Percentiles rank a stretch among this genome's conserved stretches.
Conservation (phyloP, 1,140 invertebrate genomes). For the Drosophila orena region DNA sequence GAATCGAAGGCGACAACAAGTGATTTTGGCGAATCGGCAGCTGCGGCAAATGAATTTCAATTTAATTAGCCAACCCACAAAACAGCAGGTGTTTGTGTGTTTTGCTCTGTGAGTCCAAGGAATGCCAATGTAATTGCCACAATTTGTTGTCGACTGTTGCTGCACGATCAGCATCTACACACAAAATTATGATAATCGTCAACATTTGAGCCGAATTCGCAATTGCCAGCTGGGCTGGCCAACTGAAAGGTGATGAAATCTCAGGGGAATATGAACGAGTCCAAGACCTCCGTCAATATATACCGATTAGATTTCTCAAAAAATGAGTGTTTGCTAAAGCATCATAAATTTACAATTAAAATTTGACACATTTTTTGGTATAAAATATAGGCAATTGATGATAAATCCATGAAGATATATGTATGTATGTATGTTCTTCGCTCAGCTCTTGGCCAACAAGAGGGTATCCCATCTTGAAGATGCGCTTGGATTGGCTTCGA, state of each 20-base stretch:
- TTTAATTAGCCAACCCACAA: slow-evolving; percentile 56
- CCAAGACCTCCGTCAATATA: too few species aligned
- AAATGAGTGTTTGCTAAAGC: background rate
- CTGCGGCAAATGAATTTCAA: slow-evolving; percentile 49
- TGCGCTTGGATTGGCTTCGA: slow-evolving; percentile 27
- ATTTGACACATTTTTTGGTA: background rate
- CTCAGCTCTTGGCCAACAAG: background rate
- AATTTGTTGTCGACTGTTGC: slow-evolving; percentile 50
- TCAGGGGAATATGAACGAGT: too few species aligned
- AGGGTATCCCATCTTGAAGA: slow-evolving; percentile 2
- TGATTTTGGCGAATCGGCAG: slow-evolving; percentile 25
- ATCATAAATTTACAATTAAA: background rate
- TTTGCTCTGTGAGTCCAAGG: slow-evolving; percentile 22
- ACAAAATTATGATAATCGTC: slow-evolving; percentile 70
- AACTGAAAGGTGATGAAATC: background rate
- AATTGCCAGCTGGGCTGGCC: slow-evolving; percentile 14
- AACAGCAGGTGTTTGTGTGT: slow-evolving; percentile 22
- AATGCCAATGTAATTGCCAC: slow-evolving; percentile 67
- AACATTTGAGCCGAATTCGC: slow-evolving; percentile 30
- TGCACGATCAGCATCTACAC: slow-evolving; percentile 45
- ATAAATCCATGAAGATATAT: slow-evolving; percentile 1
- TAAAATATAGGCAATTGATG: slow-evolving; percentile 2
- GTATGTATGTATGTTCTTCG: too few species aligned
- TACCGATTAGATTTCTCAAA: too few species aligned
- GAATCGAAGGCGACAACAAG: slow-evolving; percentile 62